These are phyloP conservation scores for Spheniscus humboldti DNA, from an alignment of 2,797 vertebrate species.

Conservation along the genomic window DNA sequence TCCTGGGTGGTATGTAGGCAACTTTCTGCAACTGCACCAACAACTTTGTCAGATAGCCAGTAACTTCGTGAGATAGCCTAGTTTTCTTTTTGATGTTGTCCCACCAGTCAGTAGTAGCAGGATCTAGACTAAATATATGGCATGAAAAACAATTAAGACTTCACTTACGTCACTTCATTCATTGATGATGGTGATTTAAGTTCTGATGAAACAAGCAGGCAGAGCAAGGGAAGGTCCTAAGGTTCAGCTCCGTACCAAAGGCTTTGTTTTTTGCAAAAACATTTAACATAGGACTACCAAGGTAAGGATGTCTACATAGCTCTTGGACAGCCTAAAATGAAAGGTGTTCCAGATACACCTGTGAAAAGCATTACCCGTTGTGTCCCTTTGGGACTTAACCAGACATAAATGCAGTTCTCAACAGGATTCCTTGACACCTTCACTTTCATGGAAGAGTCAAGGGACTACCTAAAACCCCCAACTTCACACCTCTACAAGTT, in stretches of 20 bases:
- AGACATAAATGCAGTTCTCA: not conserved
- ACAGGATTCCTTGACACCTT: not conserved
- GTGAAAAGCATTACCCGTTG: not conserved
- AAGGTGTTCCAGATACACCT: not conserved
- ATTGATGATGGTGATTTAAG: too few species aligned
- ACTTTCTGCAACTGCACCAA: not conserved
- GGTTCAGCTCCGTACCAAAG: not conserved
- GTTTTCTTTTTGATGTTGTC: too few species aligned
- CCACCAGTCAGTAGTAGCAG: not conserved
- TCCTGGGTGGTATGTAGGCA: not conserved
- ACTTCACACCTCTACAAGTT: not conserved
- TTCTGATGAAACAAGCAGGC: too few species aligned
- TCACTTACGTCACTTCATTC: rapidly evolving
- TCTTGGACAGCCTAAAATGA: not conserved
- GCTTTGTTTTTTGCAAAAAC: not conserved
- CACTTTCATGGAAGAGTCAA: rapidly evolving
- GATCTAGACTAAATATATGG: not conserved
- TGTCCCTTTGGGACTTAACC: not conserved
- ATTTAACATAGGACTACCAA: not conserved
- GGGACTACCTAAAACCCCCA: too few species aligned
- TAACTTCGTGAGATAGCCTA: rapidly evolving
- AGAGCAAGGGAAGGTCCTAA: not conserved
- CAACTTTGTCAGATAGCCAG: not conserved
- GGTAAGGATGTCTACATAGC: rapidly evolving
- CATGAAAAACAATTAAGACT: not conserved